Evolutionary conservation across 2,797 vertebrate species (phyloP).

Genomic region (Pantherophis vulpinus): DNA sequence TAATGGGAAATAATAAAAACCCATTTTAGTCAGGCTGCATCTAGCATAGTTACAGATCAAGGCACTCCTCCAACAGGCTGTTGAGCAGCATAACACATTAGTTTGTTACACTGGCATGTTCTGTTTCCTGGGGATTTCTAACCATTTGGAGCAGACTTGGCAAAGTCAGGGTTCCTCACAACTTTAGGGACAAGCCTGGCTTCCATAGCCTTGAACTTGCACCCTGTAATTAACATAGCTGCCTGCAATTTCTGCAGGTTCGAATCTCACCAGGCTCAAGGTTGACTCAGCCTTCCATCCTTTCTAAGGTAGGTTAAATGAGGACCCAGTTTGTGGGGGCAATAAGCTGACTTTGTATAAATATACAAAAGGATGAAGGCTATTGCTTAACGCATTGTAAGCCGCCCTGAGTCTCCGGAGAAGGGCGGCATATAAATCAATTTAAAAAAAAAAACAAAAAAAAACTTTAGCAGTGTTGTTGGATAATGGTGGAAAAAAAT

Average conservation of each 20-base stretch:
- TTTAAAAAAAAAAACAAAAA: too few relatives aligned
- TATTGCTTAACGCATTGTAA: too few relatives aligned
- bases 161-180: slow-evolving; percentile 60
- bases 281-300: too few relatives aligned
- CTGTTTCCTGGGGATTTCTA: slow-evolving; percentile 65
- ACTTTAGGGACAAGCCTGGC: slow-evolving; percentile 43
- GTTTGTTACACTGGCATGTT: slow-evolving; percentile 56
- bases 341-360: too few relatives aligned
- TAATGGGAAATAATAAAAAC: slow-evolving; percentile 77
- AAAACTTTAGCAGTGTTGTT: slow-evolving; percentile 19
- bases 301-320: too few relatives aligned
- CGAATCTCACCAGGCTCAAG: too few relatives aligned
- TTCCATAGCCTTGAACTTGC: slow-evolving; percentile 42
- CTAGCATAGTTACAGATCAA: slow-evolving; percentile 74
- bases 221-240: too few relatives aligned
- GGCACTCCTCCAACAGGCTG: slow-evolving; percentile 64
- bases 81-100: slow-evolving; percentile 66
- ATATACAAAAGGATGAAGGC: too few relatives aligned
- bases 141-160: slow-evolving; percentile 70
- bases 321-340: too few relatives aligned
- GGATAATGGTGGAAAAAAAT: not conserved
- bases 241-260: too few relatives aligned
- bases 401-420: too few relatives aligned
- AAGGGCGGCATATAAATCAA: too few relatives aligned
- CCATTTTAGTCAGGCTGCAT: slow-evolving; percentile 70